Evolutionary conservation across 2,888 invertebrate species (phyloP).

Genomic region (Xanthia togata): DNA sequence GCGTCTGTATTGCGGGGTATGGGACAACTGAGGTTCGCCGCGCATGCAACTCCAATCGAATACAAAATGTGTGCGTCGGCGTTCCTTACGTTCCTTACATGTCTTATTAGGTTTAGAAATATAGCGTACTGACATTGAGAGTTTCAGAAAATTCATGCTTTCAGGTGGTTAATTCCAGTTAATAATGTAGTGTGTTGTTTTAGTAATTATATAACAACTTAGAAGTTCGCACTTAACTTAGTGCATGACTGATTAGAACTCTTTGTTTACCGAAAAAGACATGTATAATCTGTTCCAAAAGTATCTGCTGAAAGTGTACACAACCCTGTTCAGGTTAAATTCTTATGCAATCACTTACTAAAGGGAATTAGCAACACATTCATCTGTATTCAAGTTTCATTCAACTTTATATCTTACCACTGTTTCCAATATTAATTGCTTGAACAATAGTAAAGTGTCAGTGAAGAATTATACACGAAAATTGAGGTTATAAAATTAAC

Average conservation of each 20-base stretch:
- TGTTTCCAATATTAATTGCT: not conserved
- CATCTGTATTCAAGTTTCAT: not conserved
- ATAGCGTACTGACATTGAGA: not conserved
- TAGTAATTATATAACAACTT: not conserved
- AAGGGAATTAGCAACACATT: not conserved
- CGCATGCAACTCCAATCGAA: too few relatives aligned
- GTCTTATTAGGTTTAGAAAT: not conserved
- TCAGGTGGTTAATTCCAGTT: not conserved
- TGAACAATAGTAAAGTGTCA: not conserved
- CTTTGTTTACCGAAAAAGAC: not conserved
- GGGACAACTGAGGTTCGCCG: too few relatives aligned
- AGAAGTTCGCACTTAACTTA: not conserved
- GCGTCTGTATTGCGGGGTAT: too few relatives aligned
- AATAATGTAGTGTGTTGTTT: not conserved
- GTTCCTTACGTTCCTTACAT: not conserved
- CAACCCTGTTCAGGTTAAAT: not conserved
- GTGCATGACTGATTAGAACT: not conserved
- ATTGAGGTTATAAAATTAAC: not conserved
- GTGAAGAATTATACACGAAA: not conserved
- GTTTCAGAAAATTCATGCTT: not conserved
- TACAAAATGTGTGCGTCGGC: too few relatives aligned
- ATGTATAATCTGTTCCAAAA: not conserved
- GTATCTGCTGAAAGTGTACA: not conserved
- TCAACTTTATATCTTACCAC: not conserved
- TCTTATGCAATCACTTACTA: not conserved